Percentiles rank a stretch among this genome's conserved stretches.
Conservation (phyloP, 2,797 vertebrate species). For the Streptopelia turtur region DNA sequence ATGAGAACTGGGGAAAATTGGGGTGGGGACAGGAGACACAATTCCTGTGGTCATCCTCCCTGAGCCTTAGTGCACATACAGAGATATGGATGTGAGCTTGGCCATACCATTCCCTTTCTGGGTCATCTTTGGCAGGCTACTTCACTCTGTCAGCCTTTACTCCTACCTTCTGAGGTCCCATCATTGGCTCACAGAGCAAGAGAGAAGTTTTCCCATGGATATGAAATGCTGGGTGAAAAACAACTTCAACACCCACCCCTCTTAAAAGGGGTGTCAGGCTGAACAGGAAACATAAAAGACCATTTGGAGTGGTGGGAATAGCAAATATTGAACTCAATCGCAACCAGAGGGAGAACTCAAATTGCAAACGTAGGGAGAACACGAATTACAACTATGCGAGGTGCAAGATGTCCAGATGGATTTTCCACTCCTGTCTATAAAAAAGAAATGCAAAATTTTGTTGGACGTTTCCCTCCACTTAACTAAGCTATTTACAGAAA, state of each 20-base stretch:
- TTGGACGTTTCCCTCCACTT: background rate
- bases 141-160: background rate
- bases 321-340: background rate
- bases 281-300: background rate
- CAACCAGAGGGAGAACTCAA: background rate
- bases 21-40: fast-evolving
- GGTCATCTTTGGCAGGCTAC: background rate
- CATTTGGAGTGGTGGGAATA: background rate
- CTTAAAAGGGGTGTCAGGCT: background rate
- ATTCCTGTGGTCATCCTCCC: background rate
- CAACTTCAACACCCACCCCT: background rate
- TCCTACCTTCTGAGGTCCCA: background rate
- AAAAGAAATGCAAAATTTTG: background rate
- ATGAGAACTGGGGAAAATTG: background rate
- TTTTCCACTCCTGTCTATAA: background rate
- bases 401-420: background rate
- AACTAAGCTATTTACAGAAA: background rate
- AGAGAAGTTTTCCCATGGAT: background rate
- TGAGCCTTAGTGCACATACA: background rate
- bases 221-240: background rate
- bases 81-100: background rate
- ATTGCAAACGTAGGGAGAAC: background rate
- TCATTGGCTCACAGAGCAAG: background rate
- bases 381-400: background rate
- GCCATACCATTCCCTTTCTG: background rate